Evolutionary conservation across 2,888 invertebrate genomes (phyloP), one percentile per base, ranked within the genome.

Genomic region (Podotricha telesiphe): DNA sequence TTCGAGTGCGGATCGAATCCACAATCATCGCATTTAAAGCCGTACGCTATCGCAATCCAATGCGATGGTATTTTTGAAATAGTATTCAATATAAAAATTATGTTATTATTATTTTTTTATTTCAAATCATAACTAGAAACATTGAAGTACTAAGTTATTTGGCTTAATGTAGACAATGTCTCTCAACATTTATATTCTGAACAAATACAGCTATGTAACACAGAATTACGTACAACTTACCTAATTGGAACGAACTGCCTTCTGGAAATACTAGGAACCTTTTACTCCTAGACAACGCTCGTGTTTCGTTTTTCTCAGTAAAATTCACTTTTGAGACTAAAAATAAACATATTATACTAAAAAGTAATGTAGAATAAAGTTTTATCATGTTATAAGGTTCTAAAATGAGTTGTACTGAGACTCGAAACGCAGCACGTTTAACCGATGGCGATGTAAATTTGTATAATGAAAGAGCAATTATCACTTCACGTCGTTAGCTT

Each of bases 171-270:
- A 28, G 28, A 28, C 28, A 28, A 28, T 28, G 28, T 28, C 28
- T 28, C 28, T 28, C 28, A 28, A 28, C 28, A 17, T 10, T 40
- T 20, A 17, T 40, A 8, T 0, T 7, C 19, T 15, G 7, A 15
- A 45, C 6, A 22, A 58, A 59, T 59, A 17, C 4, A 45, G 20
- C 42, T 28, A 2, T 19, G 22, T n/a, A 42, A 22, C 42, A 58
- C 15, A 22, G 10, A 56, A 56, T 13, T 19, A 40, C 13, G 40
- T 56, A 51, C 65, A 77, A 86, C 89, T 79, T 79, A 94, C 94
- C 93, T 79, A 95, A 92, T 89, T 95, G 94, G 71, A 95, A 79
- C 69, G 94, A 94, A 80, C 94, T 94, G 69, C 94, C 94, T 74
- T 94, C 93, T 65, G 94, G 94, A 85, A 94, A 94, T 79, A 93